Percentiles rank a stretch among this genome's conserved stretches.
Evolutionary conservation across 2,797 vertebrate genomes (phyloP).

Genomic region (Intellagama lesueurii): DNA sequence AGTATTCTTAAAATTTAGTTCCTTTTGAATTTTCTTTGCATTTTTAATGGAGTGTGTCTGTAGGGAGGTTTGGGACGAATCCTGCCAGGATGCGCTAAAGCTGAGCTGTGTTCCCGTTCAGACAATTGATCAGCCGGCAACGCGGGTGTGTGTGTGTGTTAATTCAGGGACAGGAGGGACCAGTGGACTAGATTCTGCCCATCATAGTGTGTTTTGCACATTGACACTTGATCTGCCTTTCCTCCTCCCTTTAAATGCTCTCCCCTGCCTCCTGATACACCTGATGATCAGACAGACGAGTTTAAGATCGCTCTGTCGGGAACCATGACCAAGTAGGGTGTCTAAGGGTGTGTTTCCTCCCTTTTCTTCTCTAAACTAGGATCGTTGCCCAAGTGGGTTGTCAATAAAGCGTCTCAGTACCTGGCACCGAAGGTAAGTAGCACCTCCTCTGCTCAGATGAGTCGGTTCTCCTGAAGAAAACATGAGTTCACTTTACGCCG

Average conservation of each 20-base stretch:
- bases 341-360: background rate
- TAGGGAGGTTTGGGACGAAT: too few relatives aligned
- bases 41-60: too few relatives aligned
- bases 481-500: background rate
- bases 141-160: too few relatives aligned
- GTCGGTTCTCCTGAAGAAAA: background rate
- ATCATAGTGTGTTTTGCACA: background rate
- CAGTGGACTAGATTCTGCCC: too few relatives aligned
- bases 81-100: too few relatives aligned
- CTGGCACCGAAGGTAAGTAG: constrained; percentile 81
- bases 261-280: too few relatives aligned
- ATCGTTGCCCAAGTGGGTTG: constrained; percentile 85
- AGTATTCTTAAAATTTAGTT: background rate
- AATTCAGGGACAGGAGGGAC: too few relatives aligned
- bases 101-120: too few relatives aligned
- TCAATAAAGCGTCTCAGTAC: constrained; percentile 83
- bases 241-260: background rate
- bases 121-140: too few relatives aligned
- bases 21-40: too few relatives aligned
- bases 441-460: background rate
- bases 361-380: constrained; percentile 64
- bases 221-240: background rate
- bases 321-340: background rate
- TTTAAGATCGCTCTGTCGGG: background rate
- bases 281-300: background rate